Evolutionary conservation across 2,888 invertebrate genomes (phyloP).

Genomic region (Agrochola lota): DNA sequence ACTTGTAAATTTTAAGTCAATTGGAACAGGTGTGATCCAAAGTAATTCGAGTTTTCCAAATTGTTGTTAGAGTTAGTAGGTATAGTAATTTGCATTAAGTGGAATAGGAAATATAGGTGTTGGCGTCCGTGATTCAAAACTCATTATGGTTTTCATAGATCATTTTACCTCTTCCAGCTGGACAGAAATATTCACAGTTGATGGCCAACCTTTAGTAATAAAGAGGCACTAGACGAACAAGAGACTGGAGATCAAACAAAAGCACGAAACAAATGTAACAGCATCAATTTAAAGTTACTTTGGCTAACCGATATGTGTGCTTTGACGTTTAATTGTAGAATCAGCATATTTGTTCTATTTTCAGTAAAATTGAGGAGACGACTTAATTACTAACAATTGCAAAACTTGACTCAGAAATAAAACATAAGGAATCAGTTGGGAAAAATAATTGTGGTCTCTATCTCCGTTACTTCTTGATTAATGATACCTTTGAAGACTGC

Average conservation of each 20-base stretch:
- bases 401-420: background rate
- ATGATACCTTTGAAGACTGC: conserved; percentile 25
- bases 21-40: background rate
- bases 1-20: background rate
- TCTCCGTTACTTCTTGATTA: conserved; percentile 6
- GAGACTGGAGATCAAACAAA: background rate
- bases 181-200: background rate
- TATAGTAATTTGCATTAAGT: background rate
- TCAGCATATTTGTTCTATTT: background rate
- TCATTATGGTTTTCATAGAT: background rate
- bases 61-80: background rate
- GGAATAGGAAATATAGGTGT: background rate
- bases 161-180: background rate
- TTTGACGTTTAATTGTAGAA: background rate
- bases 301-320: background rate
- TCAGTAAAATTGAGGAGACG: background rate
- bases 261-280: background rate
- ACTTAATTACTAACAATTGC: background rate
- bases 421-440: background rate
- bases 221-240: background rate
- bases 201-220: background rate
- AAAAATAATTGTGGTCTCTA: background rate
- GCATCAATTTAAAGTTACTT: background rate
- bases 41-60: background rate
- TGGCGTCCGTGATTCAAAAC: background rate